Conservation (phyloP, 1,140 invertebrate species). For the Bombus consobrinus region DNA sequence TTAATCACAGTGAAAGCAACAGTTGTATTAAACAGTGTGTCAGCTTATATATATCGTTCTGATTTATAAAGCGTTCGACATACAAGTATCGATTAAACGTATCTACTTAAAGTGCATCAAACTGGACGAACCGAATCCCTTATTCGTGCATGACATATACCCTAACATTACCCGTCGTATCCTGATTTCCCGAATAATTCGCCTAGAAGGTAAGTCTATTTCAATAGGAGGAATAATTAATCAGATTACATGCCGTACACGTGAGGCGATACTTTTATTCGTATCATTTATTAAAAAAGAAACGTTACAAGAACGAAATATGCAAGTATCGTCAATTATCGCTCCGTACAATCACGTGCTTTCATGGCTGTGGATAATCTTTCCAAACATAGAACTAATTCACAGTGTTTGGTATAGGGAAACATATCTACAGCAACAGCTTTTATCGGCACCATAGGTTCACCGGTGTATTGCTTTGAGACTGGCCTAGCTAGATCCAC, state of each 20-base stretch:
- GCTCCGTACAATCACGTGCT: constrained; percentile 17
- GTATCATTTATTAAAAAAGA: background rate
- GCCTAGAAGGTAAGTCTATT: constrained; percentile 17
- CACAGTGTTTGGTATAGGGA: constrained; percentile 95
- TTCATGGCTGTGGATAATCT: constrained; percentile 79
- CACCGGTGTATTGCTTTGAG: constrained; percentile 92
- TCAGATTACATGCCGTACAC: constrained; percentile 3
- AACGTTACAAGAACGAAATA: background rate
- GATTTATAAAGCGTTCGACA: constrained; percentile 49
- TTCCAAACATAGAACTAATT: constrained; percentile 93
- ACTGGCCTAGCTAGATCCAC: constrained; percentile 91
- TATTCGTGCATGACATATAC: background rate
- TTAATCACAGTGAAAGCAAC: background rate
- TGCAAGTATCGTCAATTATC: background rate
- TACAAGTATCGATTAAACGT: constrained; percentile 55
- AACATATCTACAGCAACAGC: constrained; percentile 97
- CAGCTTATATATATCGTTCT: constrained; percentile 36
- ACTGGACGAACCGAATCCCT: background rate
- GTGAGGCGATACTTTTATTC: constrained; percentile 1
- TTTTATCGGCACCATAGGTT: constrained; percentile 90
- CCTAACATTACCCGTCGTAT: background rate
- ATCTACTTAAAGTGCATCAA: constrained; percentile 50
- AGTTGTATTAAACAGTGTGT: constrained; percentile 22
- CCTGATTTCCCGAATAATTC: background rate
- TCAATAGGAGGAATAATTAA: constrained; percentile 25